Base-by-base conservation (phyloP, 2,113 vertebrate genomes). In the Entomyzon cyanotis region DNA sequence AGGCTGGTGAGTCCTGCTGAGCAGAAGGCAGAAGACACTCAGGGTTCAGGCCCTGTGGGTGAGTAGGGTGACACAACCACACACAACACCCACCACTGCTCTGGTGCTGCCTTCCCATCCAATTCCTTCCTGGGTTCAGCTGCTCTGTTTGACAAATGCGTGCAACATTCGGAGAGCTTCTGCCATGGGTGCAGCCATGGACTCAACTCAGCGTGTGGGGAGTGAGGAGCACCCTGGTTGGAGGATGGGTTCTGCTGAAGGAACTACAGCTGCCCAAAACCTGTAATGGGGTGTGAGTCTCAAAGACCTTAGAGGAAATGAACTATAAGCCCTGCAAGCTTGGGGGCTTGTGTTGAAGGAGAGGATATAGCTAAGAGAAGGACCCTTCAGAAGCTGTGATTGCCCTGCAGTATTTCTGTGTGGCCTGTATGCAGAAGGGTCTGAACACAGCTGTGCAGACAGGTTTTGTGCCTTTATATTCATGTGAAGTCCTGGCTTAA, bases 181-280 rank as follows among this genome's bases (percentile, higher is more conserved):
- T 68, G 28, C 25, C 47, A 1, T 0, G 3, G 46, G 19, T 11
- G 8, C 21, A 37, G 65, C 23, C 42, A 12, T 0, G 3, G 44
- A 21, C 60, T 64, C 3, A 0, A 25, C n/a, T 37, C 24, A 15
- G 41, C 7, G 0, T 2, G 1, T 4, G 15, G 30, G 30, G 42
- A 83, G 21, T 2, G 19, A 84, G 52, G 11, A 87, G 35, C 14
- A 52, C 11, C 25, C 27, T 10, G 30, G 10, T 5, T 28, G 12
- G 15, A 53, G 2, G 21, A 55, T 7, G 59, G 25, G 12, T 12
- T 74, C 75, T 88, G n/a, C 58, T 62, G 70, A 46, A 82, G 60
- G 53, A 89, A 37, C 20, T 28, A 4, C 47, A 67, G 17, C 28
- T 81, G 35, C 46, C 53, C 59, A 18, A 58, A 68, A 41, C 11